Conservation (phyloP, 1,140 invertebrate genomes). For the roundworm (Caenorhabditis elegans) region WBcel235 BX284604.4:6337501-6338000, state of each 20-base stretch:
- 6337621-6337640: no score
- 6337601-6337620: no score
- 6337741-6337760: slow-evolving; percentile 4
- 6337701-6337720: neutral
- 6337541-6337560: no score
- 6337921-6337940: slow-evolving; percentile 24
- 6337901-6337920: neutral
- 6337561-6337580: no score
- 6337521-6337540: no score
- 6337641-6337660: neutral
- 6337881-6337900: neutral
- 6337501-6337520: no score
- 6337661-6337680: slow-evolving; percentile 1
- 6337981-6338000: neutral
- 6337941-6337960: slow-evolving; percentile 1
- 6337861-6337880: neutral
- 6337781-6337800: no score
- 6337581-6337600: no score
- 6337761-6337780: neutral
- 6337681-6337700: neutral
- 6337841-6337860: neutral
- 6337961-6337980: neutral
- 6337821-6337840: neutral
- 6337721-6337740: neutral
- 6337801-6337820: neutral